These are phyloP conservation scores for Coelopa pilipes DNA, from an alignment of 2,888 invertebrate genomes.

Conservation along the genomic window DNA sequence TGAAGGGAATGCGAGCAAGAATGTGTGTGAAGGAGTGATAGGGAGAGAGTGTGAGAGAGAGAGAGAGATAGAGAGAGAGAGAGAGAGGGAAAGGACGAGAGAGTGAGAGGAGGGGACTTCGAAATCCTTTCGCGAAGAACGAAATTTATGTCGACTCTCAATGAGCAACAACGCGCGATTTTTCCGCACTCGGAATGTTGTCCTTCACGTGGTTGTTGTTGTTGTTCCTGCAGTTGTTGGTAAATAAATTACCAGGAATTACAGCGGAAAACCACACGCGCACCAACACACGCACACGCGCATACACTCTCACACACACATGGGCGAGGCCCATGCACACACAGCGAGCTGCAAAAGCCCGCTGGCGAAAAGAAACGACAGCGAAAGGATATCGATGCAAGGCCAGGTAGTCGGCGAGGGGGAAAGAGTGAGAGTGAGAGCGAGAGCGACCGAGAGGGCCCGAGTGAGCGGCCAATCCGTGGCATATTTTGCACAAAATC, in stretches of 20 bases:
- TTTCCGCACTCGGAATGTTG: slow-evolving; percentile 14
- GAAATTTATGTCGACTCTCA: slow-evolving; percentile 22
- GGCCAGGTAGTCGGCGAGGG: too few relatives aligned
- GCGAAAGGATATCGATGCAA: too few relatives aligned
- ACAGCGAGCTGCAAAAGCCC: too few relatives aligned
- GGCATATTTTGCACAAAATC: slow-evolving; percentile 20
- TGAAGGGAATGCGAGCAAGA: background rate
- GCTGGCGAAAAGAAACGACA: too few relatives aligned
- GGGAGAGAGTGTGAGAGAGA: background rate
- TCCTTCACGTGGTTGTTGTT: slow-evolving; percentile 28
- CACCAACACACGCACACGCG: slow-evolving; percentile 31
- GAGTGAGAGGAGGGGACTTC: too few relatives aligned
- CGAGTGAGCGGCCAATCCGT: background rate
- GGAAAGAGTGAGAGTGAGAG: too few relatives aligned
- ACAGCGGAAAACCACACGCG: slow-evolving; percentile 40
- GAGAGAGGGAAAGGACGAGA: background rate
- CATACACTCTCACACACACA: slow-evolving; percentile 8
- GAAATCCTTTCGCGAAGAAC: background rate
- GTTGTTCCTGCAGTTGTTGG: slow-evolving; percentile 21
- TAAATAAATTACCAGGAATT: slow-evolving; percentile 55
- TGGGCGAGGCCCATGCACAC: too few relatives aligned
- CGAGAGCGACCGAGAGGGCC: too few relatives aligned
- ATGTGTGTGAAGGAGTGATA: background rate
- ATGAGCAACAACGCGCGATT: background rate
- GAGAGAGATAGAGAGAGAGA: too few relatives aligned